These are phyloP conservation scores for Nesoenas mayeri DNA, from an alignment of 2,113 vertebrate species.

Conservation along the genomic window DNA sequence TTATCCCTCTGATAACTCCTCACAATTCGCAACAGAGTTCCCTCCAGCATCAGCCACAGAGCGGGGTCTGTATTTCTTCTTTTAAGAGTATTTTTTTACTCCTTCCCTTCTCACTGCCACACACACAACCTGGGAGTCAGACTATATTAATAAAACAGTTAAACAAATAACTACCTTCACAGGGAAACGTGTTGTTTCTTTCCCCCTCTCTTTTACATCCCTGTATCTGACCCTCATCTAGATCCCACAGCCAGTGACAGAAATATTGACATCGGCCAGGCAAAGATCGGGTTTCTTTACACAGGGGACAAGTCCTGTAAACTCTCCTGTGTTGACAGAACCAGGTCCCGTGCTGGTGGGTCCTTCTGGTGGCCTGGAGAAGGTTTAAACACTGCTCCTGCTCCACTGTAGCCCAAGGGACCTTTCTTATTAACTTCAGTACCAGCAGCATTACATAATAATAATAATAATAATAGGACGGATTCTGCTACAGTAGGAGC, in stretches of 20 bases:
- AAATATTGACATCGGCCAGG: conserved; percentile 56
- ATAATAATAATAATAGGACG: neutral
- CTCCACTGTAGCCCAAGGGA: neutral
- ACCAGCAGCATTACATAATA: neutral
- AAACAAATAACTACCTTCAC: conserved; percentile 36
- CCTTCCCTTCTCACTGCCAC: neutral
- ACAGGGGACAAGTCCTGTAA: conserved; percentile 43
- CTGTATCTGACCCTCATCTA: conserved; percentile 53
- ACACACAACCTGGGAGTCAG: neutral
- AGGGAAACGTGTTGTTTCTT: neutral
- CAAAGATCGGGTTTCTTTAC: conserved; percentile 42
- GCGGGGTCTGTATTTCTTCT: neutral
- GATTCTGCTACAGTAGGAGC: neutral
- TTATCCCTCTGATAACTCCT: conserved; percentile 34
- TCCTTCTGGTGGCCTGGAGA: conserved; percentile 22
- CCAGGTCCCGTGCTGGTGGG: conserved; percentile 38
- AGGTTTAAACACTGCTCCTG: neutral
- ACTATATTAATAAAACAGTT: neutral
- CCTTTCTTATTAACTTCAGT: neutral
- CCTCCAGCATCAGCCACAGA: neutral
- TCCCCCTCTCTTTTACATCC: neutral
- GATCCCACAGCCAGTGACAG: conserved; percentile 52
- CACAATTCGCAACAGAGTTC: neutral
- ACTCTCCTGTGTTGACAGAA: conserved; percentile 52
- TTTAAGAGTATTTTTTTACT: neutral